Evolutionary conservation across 2,797 vertebrate species (phyloP).

Genomic region (Channa striata): DNA sequence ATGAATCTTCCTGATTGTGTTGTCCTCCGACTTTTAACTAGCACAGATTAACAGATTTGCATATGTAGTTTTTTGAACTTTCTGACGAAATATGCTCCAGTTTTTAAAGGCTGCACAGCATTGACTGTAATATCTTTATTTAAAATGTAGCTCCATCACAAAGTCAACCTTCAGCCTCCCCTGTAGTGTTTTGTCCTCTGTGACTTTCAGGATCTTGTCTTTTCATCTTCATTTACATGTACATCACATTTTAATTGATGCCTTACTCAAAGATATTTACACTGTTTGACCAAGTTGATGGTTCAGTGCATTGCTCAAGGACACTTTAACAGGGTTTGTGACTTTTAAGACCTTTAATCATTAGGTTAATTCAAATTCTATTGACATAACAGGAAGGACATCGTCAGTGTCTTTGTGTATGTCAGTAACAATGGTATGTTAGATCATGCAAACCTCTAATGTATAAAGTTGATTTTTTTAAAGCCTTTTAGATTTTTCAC

Average conservation of each 20-base stretch:
- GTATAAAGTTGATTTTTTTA: no score
- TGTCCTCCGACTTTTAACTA: no score
- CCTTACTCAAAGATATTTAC: constrained; percentile 3
- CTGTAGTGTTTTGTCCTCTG: neutral
- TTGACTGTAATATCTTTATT: neutral
- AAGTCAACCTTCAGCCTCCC: neutral
- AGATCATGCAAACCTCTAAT: neutral
- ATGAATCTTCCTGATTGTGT: no score
- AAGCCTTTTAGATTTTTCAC: neutral
- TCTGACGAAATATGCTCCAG: no score
- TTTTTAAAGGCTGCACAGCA: no score
- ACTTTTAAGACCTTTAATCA: neutral
- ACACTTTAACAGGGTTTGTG: neutral
- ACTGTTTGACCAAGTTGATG: neutral
- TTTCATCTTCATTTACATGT: constrained; percentile 7
- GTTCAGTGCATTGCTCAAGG: neutral
- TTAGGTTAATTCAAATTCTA: neutral
- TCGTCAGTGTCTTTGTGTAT: neutral
- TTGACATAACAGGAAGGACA: neutral
- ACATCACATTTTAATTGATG: constrained; percentile 18
- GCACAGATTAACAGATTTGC: no score
- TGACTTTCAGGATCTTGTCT: neutral
- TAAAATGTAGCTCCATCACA: neutral
- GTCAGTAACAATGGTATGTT: neutral
- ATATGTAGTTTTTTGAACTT: no score